Conservation (phyloP, 2,888 invertebrate species). For the Brachynemurus nebulosus region DNA sequence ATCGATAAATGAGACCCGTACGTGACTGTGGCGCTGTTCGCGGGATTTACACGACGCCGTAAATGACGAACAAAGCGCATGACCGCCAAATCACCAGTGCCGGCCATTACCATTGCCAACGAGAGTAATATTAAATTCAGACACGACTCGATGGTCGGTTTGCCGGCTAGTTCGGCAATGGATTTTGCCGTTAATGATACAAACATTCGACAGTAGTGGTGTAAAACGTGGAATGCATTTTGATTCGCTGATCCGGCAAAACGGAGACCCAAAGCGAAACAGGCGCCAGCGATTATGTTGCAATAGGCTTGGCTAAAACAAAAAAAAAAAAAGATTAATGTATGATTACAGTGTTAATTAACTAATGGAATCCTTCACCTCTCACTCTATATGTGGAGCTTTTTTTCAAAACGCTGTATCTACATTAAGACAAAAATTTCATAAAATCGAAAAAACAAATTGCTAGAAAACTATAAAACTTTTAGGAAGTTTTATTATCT, state of each 20-base stretch:
- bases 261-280: conserved; percentile 82
- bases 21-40: conserved; percentile 54
- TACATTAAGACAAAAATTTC: too few relatives aligned
- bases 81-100: conserved; percentile 76
- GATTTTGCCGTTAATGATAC: conserved; percentile 52
- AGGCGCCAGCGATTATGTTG: conserved; percentile 89
- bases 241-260: conserved; percentile 85
- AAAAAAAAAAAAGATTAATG: conserved; percentile 2
- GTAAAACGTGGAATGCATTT: conserved; percentile 64
- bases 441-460: too few relatives aligned
- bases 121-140: conserved; percentile 71
- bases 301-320: conserved; percentile 81
- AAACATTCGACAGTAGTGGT: conserved; percentile 57
- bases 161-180: conserved; percentile 76
- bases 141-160: conserved; percentile 80
- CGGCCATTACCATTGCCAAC: conserved; percentile 83
- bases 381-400: too few relatives aligned
- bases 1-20: conserved; percentile 90
- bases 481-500: too few relatives aligned
- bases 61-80: conserved; percentile 75
- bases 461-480: too few relatives aligned
- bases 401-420: too few relatives aligned
- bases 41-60: conserved; percentile 62
- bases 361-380: too few relatives aligned
- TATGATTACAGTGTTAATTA: too few relatives aligned